A percentile compares a stretch with the other conserved stretches of the same genome.
Evolutionary conservation across 1,140 invertebrate genomes (phyloP).

Genomic region (Polypedilum pembai): DNA sequence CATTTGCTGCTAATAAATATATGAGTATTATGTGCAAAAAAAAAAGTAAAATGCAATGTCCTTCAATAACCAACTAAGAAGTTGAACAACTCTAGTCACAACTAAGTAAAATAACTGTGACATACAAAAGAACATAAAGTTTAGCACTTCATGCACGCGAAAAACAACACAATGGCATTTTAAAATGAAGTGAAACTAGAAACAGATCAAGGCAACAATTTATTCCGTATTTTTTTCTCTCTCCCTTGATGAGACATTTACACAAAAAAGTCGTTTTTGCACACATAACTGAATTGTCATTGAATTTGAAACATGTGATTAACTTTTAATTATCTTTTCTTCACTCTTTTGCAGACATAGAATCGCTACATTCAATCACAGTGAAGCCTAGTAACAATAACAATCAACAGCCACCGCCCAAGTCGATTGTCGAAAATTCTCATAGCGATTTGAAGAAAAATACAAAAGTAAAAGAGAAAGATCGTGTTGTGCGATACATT

Average conservation of each 20-base stretch:
- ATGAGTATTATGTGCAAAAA: no score
- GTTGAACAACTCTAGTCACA: no score
- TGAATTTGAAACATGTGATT: neutral
- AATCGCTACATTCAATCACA: neutral
- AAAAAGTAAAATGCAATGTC: no score
- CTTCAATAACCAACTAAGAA: no score
- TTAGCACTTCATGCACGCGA: neutral
- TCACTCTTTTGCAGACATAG: neutral
- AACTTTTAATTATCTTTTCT: neutral
- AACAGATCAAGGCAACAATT: neutral
- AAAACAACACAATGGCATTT: neutral
- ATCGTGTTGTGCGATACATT: neutral
- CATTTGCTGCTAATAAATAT: no score
- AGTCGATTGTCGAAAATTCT: neutral
- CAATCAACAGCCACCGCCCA: neutral
- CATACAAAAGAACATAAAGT: neutral
- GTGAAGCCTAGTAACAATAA: neutral
- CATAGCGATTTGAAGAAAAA: conserved; percentile 3
- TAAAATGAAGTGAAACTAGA: neutral
- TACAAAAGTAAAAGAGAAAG: neutral
- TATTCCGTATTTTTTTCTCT: neutral
- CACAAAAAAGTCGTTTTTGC: neutral
- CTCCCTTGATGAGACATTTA: neutral
- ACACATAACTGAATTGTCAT: neutral
- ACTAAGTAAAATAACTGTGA: no score